A percentile compares a stretch with the other conserved stretches of the same genome.
Evolutionary conservation across 2,797 vertebrate species (phyloP).

Genomic region (Aplochiton taeniatus): DNA sequence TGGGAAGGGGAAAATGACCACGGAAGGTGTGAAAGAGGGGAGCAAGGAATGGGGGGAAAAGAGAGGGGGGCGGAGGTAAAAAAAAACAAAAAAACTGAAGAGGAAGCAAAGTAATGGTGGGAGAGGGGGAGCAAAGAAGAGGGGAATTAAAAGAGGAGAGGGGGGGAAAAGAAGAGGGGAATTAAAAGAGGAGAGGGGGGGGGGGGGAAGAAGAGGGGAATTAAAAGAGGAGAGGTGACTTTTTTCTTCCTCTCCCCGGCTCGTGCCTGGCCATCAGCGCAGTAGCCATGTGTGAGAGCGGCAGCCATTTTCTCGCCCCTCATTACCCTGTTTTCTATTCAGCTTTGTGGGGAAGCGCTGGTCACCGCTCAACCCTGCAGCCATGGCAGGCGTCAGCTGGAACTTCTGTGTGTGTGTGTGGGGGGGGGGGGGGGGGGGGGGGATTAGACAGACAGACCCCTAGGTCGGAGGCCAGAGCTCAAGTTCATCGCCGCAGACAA

Average conservation of each 20-base stretch:
- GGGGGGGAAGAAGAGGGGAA: constrained; percentile 14
- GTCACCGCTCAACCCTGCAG: constrained; percentile 65
- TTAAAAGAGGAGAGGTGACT: constrained; percentile 68
- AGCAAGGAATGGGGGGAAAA: neutral
- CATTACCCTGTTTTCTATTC: constrained; percentile 78
- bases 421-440: constrained; percentile 43
- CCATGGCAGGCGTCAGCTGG: constrained; percentile 70
- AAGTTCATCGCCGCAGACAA: constrained; percentile 89
- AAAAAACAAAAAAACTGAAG: neutral
- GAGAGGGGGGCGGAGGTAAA: neutral
- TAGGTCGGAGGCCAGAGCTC: constrained; percentile 88
- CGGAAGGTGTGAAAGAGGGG: constrained; percentile 53
- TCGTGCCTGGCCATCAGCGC: constrained; percentile 57
- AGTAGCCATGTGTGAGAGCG: constrained; percentile 74
- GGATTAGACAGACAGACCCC: constrained; percentile 77
- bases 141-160: constrained; percentile 44
- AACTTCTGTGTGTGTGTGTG: constrained; percentile 35
- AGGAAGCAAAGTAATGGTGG: constrained; percentile 22
- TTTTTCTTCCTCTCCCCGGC: constrained; percentile 57
- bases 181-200: constrained; percentile 18
- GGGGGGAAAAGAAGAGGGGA: constrained; percentile 47
- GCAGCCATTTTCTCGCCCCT: constrained; percentile 78
- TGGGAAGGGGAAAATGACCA: constrained; percentile 51
- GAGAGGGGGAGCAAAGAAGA: constrained; percentile 21
- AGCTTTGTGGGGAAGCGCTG: constrained; percentile 65